These are phyloP conservation scores for Lepidocyrtoides sp. DNA, from an alignment of 2,888 invertebrate species.

Conservation along the genomic window DNA sequence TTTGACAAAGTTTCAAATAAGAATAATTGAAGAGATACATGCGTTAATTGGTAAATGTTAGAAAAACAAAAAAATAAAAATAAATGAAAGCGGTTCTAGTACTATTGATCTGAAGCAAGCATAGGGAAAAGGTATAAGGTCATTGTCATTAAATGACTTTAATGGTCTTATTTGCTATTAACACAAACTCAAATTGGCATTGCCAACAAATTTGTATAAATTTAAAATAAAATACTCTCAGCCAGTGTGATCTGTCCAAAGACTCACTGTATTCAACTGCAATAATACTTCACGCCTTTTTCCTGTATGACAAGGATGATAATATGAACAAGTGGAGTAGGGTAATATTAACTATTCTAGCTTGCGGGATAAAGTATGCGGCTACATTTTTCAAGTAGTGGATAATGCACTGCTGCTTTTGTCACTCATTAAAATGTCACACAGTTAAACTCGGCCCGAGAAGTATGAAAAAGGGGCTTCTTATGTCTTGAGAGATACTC, in stretches of 20 bases:
- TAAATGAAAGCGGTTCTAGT: constrained; percentile 1
- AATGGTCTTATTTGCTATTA: constrained; percentile 12
- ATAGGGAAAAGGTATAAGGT: constrained; percentile 82
- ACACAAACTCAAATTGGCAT: constrained; percentile 23
- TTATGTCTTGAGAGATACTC: too few species aligned
- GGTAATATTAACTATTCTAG: neutral
- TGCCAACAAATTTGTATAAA: neutral
- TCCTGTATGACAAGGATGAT: neutral
- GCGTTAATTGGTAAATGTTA: constrained; percentile 40
- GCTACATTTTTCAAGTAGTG: neutral
- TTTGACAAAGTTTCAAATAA: constrained; percentile 26
- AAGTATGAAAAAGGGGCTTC: neutral
- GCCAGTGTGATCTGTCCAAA: constrained; percentile 22
- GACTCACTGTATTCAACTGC: neutral
- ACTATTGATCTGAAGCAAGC: constrained; percentile 6
- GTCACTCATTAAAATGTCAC: neutral
- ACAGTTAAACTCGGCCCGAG: neutral
- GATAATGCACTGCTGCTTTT: neutral
- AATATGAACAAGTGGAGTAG: neutral
- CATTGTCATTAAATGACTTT: constrained; percentile 78
- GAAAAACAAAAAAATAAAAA: constrained; percentile 7
- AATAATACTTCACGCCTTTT: neutral
- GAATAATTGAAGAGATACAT: constrained; percentile 39
- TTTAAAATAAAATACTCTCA: neutral
- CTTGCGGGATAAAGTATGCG: neutral